Conservation (phyloP, 2,888 invertebrate species). For the Lasioglossum lativentre region DNA sequence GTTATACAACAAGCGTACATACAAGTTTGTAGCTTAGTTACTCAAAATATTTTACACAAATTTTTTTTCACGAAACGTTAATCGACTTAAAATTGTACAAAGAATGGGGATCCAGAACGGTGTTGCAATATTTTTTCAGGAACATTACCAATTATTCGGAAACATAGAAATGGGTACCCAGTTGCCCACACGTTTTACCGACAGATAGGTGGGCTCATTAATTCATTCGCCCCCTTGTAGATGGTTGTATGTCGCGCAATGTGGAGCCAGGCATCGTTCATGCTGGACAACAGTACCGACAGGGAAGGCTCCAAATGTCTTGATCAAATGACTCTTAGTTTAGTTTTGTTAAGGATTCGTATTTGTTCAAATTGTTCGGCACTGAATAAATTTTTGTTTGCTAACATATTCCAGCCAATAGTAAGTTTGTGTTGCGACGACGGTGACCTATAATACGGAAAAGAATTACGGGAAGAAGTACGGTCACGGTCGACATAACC, state of each 20-base stretch:
- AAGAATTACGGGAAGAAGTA: not conserved
- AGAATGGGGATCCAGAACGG: too few relatives aligned
- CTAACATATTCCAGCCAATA: too few relatives aligned
- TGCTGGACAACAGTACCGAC: conserved; percentile 50
- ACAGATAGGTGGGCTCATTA: not conserved
- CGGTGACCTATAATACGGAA: not conserved
- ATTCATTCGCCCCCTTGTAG: conserved; percentile 20
- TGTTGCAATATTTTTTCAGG: too few relatives aligned
- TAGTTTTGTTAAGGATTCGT: conserved; percentile 57
- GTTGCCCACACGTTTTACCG: conserved; percentile 49
- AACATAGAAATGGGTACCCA: too few relatives aligned
- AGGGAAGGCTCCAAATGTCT: conserved; percentile 19
- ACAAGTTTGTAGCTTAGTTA: too few relatives aligned
- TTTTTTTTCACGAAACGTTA: too few relatives aligned
- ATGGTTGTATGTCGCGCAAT: conserved; percentile 36
- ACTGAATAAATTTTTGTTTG: not conserved
- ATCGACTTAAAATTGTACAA: too few relatives aligned
- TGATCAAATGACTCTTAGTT: conserved; percentile 72
- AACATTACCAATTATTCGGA: not conserved
- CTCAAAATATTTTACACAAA: too few relatives aligned
- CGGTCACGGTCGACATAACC: conserved; percentile 59
- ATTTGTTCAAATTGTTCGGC: conserved; percentile 43
- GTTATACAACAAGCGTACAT: too few relatives aligned
- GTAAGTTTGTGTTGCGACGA: not conserved
- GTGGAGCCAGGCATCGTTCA: conserved; percentile 35